Evolutionary conservation across 2,797 vertebrate species (phyloP).

Genomic region (Pseudomugil gertrudae): DNA sequence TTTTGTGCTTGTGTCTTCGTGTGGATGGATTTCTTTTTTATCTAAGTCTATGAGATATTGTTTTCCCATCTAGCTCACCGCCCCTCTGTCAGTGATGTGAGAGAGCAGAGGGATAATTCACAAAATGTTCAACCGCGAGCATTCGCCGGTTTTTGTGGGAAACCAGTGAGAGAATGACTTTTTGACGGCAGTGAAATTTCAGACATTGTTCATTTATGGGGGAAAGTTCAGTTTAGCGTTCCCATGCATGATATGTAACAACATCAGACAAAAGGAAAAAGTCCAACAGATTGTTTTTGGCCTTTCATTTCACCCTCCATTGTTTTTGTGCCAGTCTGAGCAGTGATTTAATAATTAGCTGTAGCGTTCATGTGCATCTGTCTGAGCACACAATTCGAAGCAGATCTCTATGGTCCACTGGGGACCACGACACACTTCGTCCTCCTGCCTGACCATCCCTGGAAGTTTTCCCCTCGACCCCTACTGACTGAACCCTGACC

Average conservation of each 20-base stretch:
- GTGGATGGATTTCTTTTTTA: conserved; percentile 70
- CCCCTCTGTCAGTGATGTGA: conserved; percentile 51
- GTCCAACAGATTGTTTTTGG: conserved; percentile 25
- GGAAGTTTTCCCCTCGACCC: conserved; percentile 40
- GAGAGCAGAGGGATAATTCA: conserved; percentile 61
- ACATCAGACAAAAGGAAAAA: conserved; percentile 30
- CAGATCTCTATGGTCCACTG: conserved; percentile 26
- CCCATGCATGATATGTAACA: conserved; percentile 48
- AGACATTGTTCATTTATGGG: conserved; percentile 49
- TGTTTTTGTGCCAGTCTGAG: conserved; percentile 17
- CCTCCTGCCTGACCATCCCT: conserved; percentile 37
- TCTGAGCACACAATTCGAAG: conserved; percentile 9
- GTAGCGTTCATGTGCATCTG: background rate
- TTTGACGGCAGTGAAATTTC: conserved; percentile 33
- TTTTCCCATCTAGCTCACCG: conserved; percentile 58
- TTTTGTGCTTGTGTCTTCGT: conserved; percentile 71
- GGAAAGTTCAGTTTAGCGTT: conserved; percentile 35
- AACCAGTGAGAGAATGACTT: conserved; percentile 61
- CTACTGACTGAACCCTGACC: conserved; percentile 56
- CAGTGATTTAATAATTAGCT: conserved; percentile 9
- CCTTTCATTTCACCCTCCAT: background rate
- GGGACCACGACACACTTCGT: conserved; percentile 55
- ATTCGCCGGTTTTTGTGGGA: conserved; percentile 61
- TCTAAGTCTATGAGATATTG: conserved; percentile 69
- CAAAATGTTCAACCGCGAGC: conserved; percentile 52